Evolutionary conservation across 2,113 vertebrate species (phyloP), one percentile per base, ranked within the genome.

Genomic region (Pimephales promelas): DNA sequence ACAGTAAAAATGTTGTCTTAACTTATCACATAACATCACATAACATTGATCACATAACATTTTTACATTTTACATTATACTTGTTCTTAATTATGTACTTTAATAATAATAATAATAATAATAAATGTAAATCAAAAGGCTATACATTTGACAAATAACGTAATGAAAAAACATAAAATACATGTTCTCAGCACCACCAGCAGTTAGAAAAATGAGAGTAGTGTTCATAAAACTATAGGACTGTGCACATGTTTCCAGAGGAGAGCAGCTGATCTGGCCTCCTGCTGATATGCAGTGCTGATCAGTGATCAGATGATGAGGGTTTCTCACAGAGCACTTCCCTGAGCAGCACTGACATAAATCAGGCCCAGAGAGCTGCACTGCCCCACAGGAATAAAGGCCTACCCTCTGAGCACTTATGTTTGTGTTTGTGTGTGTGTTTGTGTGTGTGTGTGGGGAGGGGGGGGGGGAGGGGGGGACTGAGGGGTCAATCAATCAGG

Each of bases 301-400:
- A 87, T 87, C 70, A 45, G 79, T 54, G 75, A 87, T 89, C 84
- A 70, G 86, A 88, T 88, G 86, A 83, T 62, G 70, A 83, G 66
- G 83, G 84, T 86, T 72, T 81, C 85, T 85, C 83, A 81, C 83
- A 82, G 78, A 64, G 68, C 82, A 10, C 64, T 89, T 86, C 70
- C 61, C 64, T 66, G 71, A 73, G 36, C 45, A 40, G 26, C 54
- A 4, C 84, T 81, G 84, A 81, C 83, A 86, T 89, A 86, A 87
- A 88, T 85, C 88, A 82, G 82, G 7, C 22, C 26, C 73, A 64
- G 9, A 75, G 84, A 80, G 77, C 56, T 75, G 76, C 62, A 82
- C 66, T 76, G 81, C 74, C 64, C 82, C 73, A 54, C 31, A 80
- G 45, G 28, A 77, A 54, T 16, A 61, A n/a, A n/a, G n/a, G 47